Conservation (phyloP, 2,888 invertebrate species). For the Linyphia triangularis region DNA sequence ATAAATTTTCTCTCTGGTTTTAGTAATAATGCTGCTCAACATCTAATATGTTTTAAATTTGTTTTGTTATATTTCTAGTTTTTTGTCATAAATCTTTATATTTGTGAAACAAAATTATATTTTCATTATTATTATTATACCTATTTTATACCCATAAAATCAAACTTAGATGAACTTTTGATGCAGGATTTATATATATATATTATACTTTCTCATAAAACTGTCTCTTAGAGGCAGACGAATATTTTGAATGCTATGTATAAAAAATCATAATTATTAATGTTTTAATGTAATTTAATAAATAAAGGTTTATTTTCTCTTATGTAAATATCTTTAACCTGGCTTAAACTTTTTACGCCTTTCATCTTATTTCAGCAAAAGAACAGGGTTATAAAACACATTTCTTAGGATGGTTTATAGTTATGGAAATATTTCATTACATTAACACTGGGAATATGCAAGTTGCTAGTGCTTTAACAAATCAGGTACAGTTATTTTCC, state of each 20-base stretch:
- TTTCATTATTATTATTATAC: neutral
- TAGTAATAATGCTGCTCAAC: neutral
- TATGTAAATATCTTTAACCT: neutral
- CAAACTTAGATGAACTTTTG: no score
- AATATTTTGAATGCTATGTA: no score
- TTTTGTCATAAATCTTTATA: neutral
- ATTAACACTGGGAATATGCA: conserved; percentile 51
- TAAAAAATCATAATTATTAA: no score
- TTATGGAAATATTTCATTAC: conserved; percentile 68
- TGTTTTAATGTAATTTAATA: no score
- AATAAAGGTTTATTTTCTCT: neutral
- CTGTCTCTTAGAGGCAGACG: no score
- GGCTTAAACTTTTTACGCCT: neutral
- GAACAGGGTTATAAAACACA: conserved; percentile 59
- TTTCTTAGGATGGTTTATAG: conserved; percentile 61
- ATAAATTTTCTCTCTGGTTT: neutral
- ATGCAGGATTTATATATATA: neutral
- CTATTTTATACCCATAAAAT: no score
- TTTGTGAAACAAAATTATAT: neutral
- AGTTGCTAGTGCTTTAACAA: conserved; percentile 41
- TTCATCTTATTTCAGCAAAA: conserved; percentile 65
- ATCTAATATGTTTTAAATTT: neutral
- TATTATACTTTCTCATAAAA: no score
- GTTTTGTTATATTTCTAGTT: neutral
- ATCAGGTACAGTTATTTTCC: conserved; percentile 15